These are phyloP conservation scores for Apeltes quadracus DNA, from an alignment of 2,113 vertebrate species.

Conservation along the genomic window DNA sequence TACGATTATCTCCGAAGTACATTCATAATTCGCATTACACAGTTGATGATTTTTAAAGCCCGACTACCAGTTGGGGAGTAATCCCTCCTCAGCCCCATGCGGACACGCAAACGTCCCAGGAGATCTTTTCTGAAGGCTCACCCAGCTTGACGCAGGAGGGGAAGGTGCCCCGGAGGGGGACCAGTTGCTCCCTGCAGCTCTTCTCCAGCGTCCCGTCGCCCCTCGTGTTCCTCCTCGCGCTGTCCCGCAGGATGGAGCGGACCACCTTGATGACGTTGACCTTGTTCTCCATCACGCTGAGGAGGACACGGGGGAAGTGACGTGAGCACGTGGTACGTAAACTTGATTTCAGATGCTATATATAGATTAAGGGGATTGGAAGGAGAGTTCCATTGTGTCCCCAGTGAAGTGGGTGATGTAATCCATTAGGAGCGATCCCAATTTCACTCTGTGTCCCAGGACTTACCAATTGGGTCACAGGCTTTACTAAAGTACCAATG, in stretches of 20 bases:
- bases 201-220: slow-evolving; percentile 84
- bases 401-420: slow-evolving; percentile 29
- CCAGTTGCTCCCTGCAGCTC: slow-evolving; percentile 82
- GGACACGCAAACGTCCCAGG: neutral
- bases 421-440: slow-evolving; percentile 58
- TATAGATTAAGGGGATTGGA: slow-evolving; percentile 38
- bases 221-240: slow-evolving; percentile 86
- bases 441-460: slow-evolving; percentile 47
- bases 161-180: slow-evolving; percentile 83
- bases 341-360: slow-evolving; percentile 42
- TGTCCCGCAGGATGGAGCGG: slow-evolving; percentile 92
- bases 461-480: slow-evolving; percentile 43
- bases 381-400: slow-evolving; percentile 29
- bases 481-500: slow-evolving; percentile 4
- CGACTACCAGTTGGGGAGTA: slow-evolving; percentile 4
- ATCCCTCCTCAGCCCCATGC: neutral
- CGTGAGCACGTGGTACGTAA: slow-evolving; percentile 21
- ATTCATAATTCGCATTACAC: slow-evolving; percentile 3
- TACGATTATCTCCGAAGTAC: slow-evolving; percentile 14
- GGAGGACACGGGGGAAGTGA: slow-evolving; percentile 25
- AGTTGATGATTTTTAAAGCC: slow-evolving; percentile 15
- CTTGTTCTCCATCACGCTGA: slow-evolving; percentile 91
- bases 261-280: slow-evolving; percentile 91
- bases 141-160: slow-evolving; percentile 90
- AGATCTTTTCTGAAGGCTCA: slow-evolving; percentile 66